Conservation (phyloP, 2,888 invertebrate genomes). For the Abrostola triplasia region DNA sequence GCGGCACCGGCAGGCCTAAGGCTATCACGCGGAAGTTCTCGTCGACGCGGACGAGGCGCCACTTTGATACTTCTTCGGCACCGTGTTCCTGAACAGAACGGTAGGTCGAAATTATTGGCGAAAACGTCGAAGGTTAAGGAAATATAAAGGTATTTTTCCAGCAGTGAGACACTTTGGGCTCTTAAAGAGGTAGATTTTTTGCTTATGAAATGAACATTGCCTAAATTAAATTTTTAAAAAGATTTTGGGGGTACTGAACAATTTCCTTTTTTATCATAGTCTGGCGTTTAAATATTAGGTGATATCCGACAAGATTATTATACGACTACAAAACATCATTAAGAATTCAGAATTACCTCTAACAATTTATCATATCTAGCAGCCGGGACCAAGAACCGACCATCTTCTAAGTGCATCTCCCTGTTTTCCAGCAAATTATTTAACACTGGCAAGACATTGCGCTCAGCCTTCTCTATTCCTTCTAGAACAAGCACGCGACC, state of each 20-base stretch:
- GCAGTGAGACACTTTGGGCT: too few relatives aligned
- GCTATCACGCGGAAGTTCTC: constrained; percentile 98
- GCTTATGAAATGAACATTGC: too few relatives aligned
- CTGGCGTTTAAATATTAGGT: neutral
- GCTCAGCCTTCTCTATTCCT: constrained; percentile 98
- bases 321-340: neutral
- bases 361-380: constrained; percentile 96
- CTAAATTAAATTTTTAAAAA: too few relatives aligned
- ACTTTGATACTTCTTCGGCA: constrained; percentile 92
- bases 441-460: constrained; percentile 98
- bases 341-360: constrained; percentile 86
- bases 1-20: constrained; percentile 96
- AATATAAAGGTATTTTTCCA: too few relatives aligned
- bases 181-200: too few relatives aligned
- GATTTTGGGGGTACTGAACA: too few relatives aligned
- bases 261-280: too few relatives aligned
- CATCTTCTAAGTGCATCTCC: constrained; percentile 99
- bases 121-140: too few relatives aligned
- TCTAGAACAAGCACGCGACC: constrained; percentile 97
- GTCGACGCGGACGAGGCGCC: constrained; percentile 97
- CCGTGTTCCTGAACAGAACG: constrained; percentile 90
- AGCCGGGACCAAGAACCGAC: constrained; percentile 96
- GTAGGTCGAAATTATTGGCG: too few relatives aligned
- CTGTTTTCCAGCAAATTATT: constrained; percentile 99
- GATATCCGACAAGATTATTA: neutral